Conservation (phyloP, 1,140 invertebrate genomes). For the Panonychus citri region DNA sequence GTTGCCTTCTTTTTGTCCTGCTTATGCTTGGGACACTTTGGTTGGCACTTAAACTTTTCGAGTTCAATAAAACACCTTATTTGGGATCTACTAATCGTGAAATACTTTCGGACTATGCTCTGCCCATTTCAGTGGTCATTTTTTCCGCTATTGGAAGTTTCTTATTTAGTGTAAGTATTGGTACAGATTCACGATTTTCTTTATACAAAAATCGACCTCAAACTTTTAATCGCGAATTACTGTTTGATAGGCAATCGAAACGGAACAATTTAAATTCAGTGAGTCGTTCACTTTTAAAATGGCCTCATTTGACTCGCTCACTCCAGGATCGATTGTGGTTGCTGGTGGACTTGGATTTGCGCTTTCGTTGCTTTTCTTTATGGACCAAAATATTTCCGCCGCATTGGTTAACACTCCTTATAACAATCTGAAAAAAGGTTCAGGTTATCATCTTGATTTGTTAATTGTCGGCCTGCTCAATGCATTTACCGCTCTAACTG, state of each 20-base stretch:
- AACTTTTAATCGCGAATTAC: too few species aligned
- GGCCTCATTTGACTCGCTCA: conserved; percentile 23
- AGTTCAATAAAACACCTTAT: conserved; percentile 30
- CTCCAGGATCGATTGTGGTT: conserved; percentile 15
- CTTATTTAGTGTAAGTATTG: conserved; percentile 24
- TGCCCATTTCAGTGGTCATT: conserved; percentile 27
- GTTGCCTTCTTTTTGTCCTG: conserved; percentile 33
- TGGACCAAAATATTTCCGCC: conserved; percentile 31
- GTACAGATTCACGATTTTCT: background rate
- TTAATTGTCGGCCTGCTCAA: conserved; percentile 27
- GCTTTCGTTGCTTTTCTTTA: conserved; percentile 30
- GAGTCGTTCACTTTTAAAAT: conserved; percentile 23
- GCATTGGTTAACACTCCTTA: conserved; percentile 28
- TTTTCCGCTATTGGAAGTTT: conserved; percentile 28
- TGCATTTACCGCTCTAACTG: conserved; percentile 32
- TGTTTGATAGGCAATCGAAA: conserved; percentile 17
- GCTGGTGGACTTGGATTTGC: conserved; percentile 27
- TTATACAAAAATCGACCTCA: too few species aligned
- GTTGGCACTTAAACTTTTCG: conserved; percentile 33
- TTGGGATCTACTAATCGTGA: conserved; percentile 26
- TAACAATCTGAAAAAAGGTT: conserved; percentile 21
- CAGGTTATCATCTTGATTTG: conserved; percentile 12
- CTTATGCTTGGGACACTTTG: conserved; percentile 38
- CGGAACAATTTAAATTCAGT: conserved; percentile 27
- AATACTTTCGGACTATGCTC: conserved; percentile 28